Conservation (phyloP, 2,888 invertebrate genomes). For the Parnassius glacialis region DNA sequence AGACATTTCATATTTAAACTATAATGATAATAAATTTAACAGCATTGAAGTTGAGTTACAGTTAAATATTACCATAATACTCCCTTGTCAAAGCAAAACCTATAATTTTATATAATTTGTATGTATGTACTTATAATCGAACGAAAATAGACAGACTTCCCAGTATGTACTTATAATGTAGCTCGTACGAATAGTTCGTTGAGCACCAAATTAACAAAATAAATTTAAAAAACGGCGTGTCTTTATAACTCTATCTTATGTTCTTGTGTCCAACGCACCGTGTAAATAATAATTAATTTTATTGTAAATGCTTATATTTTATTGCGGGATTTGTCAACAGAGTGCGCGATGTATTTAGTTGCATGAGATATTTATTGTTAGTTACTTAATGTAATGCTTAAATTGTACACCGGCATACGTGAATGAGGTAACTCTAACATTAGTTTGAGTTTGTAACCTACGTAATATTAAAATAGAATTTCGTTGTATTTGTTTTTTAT, state of each 20-base stretch:
- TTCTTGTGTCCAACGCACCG: conserved; percentile 69
- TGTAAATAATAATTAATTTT: conserved; percentile 82
- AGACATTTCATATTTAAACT: too few relatives aligned
- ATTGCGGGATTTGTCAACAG: conserved; percentile 81
- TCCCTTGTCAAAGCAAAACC: too few relatives aligned
- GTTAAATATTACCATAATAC: too few relatives aligned
- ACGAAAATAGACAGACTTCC: background rate
- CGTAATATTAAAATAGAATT: too few relatives aligned
- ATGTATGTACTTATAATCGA: background rate
- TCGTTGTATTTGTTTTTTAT: too few relatives aligned
- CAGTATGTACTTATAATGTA: too few relatives aligned
- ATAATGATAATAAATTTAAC: too few relatives aligned
- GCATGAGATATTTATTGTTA: conserved; percentile 75
- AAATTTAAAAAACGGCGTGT: conserved; percentile 35
- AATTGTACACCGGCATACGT: conserved; percentile 52
- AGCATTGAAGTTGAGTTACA: too few relatives aligned
- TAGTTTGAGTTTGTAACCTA: conserved; percentile 17
- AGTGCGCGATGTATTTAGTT: conserved; percentile 77
- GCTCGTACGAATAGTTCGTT: background rate
- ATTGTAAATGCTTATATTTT: conserved; percentile 82
- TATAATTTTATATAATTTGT: too few relatives aligned
- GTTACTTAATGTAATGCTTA: conserved; percentile 70
- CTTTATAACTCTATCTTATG: conserved; percentile 44
- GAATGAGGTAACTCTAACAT: conserved; percentile 40
- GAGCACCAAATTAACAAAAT: background rate